Evolutionary conservation across 2,113 vertebrate species (phyloP).

Genomic region (Microcebus murinus): DNA sequence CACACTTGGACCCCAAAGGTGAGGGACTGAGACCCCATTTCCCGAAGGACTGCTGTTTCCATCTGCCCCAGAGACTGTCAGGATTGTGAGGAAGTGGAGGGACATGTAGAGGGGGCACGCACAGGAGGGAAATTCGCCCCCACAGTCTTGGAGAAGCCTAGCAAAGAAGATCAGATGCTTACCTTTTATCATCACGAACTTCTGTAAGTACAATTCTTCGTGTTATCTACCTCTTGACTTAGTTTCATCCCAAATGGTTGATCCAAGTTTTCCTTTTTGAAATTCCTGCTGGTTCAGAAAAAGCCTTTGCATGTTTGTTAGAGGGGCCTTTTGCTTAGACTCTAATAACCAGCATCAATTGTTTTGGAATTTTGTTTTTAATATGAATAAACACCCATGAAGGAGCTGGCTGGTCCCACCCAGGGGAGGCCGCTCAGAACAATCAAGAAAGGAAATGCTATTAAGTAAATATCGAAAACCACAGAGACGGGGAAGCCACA

Average conservation of each 20-base stretch:
- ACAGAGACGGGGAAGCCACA: background rate
- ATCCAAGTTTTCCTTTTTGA: background rate
- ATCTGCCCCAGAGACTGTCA: background rate
- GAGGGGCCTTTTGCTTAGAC: background rate
- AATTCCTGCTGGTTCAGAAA: background rate
- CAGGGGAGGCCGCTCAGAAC: background rate
- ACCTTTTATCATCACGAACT: background rate
- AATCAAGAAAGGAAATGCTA: background rate
- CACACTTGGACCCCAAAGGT: background rate
- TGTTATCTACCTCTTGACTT: background rate
- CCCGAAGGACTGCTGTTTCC: fast-evolving
- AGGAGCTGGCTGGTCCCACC: background rate
- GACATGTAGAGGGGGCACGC: background rate
- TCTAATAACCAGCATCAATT: background rate
- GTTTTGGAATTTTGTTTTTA: slow-evolving; percentile 15
- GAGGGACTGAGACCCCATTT: background rate
- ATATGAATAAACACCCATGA: background rate
- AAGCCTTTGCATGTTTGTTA: background rate
- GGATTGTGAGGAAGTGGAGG: too few relatives aligned
- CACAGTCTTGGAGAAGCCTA: slow-evolving; percentile 14
- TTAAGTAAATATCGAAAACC: background rate
- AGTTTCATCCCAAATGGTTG: background rate
- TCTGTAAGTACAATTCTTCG: background rate
- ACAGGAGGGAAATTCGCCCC: background rate
- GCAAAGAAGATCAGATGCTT: slow-evolving; percentile 14